Evolutionary conservation across 2,113 vertebrate genomes (phyloP).

Genomic region (Rhinoptilus africanus): DNA sequence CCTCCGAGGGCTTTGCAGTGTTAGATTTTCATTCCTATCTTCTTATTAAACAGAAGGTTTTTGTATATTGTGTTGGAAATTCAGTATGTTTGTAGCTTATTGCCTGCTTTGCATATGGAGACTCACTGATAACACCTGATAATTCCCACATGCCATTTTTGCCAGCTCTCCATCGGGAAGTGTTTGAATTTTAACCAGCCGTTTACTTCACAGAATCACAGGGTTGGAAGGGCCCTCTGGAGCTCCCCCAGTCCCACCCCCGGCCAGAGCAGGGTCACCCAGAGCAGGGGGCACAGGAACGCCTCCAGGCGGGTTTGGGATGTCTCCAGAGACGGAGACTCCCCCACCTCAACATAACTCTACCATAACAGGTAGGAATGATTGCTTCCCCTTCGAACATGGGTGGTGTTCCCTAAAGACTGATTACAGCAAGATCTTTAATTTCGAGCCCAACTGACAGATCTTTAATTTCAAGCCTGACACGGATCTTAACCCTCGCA

Average conservation of each 20-base stretch:
- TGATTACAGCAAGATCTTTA: neutral
- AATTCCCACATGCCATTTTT: neutral
- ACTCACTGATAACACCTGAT: neutral
- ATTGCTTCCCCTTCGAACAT: neutral
- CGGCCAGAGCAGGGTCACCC: no score
- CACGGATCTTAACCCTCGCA: neutral
- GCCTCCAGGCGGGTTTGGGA: no score
- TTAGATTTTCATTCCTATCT: neutral
- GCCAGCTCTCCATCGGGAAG: neutral
- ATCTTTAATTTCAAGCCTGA: neutral
- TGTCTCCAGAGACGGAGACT: no score
- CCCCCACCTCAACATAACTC: neutral
- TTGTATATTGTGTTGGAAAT: neutral
- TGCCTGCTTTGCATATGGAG: neutral
- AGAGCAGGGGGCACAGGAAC: no score
- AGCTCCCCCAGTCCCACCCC: no score
- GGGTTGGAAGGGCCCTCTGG: no score
- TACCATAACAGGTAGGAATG: neutral
- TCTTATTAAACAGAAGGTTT: neutral
- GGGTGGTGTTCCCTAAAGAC: neutral
- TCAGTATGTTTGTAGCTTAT: neutral
- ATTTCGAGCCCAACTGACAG: neutral
- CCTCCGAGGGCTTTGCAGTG: neutral
- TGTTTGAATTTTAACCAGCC: neutral
- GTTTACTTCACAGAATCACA: no score